These are phyloP conservation scores for Cosmia trapezina DNA, from an alignment of 2,888 invertebrate genomes.

Conservation along the genomic window DNA sequence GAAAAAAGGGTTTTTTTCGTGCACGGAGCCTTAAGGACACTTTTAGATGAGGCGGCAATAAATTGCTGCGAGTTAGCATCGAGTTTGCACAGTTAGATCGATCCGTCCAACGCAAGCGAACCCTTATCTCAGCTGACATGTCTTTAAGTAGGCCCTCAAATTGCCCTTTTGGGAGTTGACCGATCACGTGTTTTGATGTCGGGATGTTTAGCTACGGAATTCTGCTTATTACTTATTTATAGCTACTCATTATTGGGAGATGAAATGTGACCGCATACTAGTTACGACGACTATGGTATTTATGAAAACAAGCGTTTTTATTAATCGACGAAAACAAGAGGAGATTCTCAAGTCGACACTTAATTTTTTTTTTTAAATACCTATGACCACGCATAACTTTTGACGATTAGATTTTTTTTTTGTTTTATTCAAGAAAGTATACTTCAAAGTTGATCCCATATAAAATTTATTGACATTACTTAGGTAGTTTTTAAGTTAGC, in stretches of 20 bases:
- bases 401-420: no score
- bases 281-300: neutral
- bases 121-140: slow-evolving; percentile 82
- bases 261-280: slow-evolving; percentile 9
- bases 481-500: no score
- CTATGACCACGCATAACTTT: no score
- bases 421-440: no score
- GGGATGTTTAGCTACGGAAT: slow-evolving; percentile 49
- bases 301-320: neutral
- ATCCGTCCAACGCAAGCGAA: slow-evolving; percentile 73
- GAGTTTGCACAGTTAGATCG: slow-evolving; percentile 67
- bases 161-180: slow-evolving; percentile 78
- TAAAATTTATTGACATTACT: no score
- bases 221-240: slow-evolving; percentile 45
- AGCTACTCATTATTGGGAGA: slow-evolving; percentile 8
- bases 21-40: slow-evolving; percentile 11
- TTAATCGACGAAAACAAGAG: no score
- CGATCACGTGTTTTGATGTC: slow-evolving; percentile 71
- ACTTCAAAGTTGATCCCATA: no score
- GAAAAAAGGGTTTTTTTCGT: no score
- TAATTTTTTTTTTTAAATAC: no score
- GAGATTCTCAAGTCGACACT: no score
- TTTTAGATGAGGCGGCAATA: slow-evolving; percentile 41
- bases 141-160: slow-evolving; percentile 78
- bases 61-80: slow-evolving; percentile 52